Evolutionary conservation across 2,888 invertebrate genomes (phyloP).

Genomic region (Agonopterix subpropinquella): DNA sequence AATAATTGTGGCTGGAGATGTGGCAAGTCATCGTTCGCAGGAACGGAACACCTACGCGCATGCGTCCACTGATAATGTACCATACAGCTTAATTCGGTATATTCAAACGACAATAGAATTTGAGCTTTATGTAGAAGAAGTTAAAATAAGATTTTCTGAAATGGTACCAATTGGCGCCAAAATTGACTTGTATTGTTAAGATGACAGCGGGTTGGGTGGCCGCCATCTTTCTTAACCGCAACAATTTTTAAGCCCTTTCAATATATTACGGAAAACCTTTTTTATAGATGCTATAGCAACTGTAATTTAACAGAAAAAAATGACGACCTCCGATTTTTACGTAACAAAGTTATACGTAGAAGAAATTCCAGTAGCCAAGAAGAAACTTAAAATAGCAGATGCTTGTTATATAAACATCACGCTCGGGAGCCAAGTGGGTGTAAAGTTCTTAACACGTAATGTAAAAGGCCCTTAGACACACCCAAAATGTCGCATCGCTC

Average conservation of each 20-base stretch:
- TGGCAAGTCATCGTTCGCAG: slow-evolving; percentile 63
- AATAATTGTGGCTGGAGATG: slow-evolving; percentile 54
- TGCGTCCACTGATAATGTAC: slow-evolving; percentile 22
- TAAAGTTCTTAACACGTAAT: slow-evolving; percentile 41
- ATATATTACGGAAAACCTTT: neutral
- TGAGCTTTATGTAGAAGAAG: slow-evolving; percentile 17
- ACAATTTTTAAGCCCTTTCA: slow-evolving; percentile 3
- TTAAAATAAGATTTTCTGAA: neutral
- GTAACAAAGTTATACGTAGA: neutral
- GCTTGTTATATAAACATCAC: slow-evolving; percentile 39
- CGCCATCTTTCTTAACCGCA: slow-evolving; percentile 28
- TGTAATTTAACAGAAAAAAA: too few species aligned
- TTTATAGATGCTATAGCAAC: too few species aligned
- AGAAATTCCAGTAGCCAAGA: slow-evolving; percentile 16
- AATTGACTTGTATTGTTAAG: slow-evolving; percentile 60
- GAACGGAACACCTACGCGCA: slow-evolving; percentile 67
- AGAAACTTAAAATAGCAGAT: slow-evolving; percentile 11
- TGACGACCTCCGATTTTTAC: neutral
- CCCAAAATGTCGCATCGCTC: slow-evolving; percentile 54
- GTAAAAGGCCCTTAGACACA: slow-evolving; percentile 43
- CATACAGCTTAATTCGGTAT: slow-evolving; percentile 8
- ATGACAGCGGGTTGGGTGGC: slow-evolving; percentile 64
- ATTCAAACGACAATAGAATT: slow-evolving; percentile 13
- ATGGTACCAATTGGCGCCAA: slow-evolving; percentile 50
- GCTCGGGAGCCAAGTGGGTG: slow-evolving; percentile 47